Evolutionary conservation across 2,888 invertebrate genomes (phyloP).

Genomic region (Euzophera pinguis): DNA sequence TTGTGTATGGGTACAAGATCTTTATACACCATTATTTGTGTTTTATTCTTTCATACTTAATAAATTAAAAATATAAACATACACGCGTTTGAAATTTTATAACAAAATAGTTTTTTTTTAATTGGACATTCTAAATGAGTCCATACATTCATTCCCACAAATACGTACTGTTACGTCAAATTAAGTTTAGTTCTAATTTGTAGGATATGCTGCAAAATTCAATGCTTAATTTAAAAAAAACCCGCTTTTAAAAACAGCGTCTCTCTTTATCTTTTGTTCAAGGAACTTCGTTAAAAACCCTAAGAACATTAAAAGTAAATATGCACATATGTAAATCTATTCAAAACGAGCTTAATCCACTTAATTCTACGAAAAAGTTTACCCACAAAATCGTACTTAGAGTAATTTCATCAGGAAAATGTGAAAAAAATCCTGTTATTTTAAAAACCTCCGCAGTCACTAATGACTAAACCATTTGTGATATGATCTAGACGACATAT

Average conservation of each 20-base stretch:
- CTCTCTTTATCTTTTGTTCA: neutral
- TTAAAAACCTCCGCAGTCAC: conserved; percentile 23
- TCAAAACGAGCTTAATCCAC: neutral
- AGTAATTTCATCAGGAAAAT: conserved; percentile 2
- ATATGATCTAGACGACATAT: conserved; percentile 56
- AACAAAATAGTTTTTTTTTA: too few relatives aligned
- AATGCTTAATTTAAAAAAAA: too few relatives aligned
- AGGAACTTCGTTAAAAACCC: neutral
- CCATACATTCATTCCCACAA: too few relatives aligned
- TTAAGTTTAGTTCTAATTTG: too few relatives aligned
- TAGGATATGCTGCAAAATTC: too few relatives aligned
- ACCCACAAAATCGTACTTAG: neutral
- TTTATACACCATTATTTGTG: too few relatives aligned
- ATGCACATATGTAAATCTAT: conserved; percentile 1
- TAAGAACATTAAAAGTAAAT: neutral
- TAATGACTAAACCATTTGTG: conserved; percentile 53
- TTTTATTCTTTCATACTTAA: too few relatives aligned
- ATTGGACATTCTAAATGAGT: too few relatives aligned
- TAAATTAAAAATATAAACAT: too few relatives aligned
- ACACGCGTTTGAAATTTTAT: too few relatives aligned
- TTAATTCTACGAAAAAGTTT: conserved; percentile 2
- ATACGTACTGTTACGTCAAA: too few relatives aligned
- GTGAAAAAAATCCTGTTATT: neutral
- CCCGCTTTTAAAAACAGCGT: neutral
- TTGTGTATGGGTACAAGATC: too few relatives aligned